phyloP scores from a whole-genome alignment of 2,888 invertebrate genomes.

The Pristionchus entomophagus region DNA sequence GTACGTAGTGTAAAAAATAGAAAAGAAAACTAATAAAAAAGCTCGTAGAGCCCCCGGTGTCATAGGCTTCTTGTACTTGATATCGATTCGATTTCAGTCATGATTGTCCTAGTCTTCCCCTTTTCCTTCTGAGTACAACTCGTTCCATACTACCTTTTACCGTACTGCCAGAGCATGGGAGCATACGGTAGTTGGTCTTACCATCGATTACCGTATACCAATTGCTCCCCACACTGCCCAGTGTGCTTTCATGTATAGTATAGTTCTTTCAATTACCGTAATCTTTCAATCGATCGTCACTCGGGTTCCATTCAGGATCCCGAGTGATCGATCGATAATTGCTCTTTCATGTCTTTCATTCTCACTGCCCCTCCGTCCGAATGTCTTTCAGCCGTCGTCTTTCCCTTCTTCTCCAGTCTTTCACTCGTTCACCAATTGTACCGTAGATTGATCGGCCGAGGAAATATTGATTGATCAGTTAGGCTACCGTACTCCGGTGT shows the following conservation, averaged over 20 bases:
- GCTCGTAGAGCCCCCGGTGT: constrained; percentile 35
- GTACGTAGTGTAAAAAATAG: background rate
- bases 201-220: background rate
- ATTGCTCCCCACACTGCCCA: constrained; percentile 3
- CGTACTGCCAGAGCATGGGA: constrained; percentile 12
- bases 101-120: constrained; percentile 18
- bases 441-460: background rate
- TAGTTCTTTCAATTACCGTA: constrained; percentile 18
- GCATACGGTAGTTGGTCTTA: background rate
- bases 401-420: background rate
- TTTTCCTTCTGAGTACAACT: constrained; percentile 22
- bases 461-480: constrained; percentile 4
- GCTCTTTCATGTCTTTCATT: constrained; percentile 26
- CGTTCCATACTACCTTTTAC: background rate
- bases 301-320: constrained; percentile 4
- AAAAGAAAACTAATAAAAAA: background rate
- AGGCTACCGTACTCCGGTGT: background rate
- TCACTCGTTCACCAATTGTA: constrained; percentile 44
- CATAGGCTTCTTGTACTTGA: background rate
- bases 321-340: constrained; percentile 14
- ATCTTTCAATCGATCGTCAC: constrained; percentile 7
- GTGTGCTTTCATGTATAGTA: constrained; percentile 33
- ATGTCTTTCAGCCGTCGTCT: constrained; percentile 41
- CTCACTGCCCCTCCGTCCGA: constrained; percentile 24
- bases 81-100: background rate